A percentile compares a stretch with the other conserved stretches of the same genome.
These are phyloP conservation scores for Falco columbarius DNA, from an alignment of 2,797 vertebrate species.

Conservation along the genomic window DNA sequence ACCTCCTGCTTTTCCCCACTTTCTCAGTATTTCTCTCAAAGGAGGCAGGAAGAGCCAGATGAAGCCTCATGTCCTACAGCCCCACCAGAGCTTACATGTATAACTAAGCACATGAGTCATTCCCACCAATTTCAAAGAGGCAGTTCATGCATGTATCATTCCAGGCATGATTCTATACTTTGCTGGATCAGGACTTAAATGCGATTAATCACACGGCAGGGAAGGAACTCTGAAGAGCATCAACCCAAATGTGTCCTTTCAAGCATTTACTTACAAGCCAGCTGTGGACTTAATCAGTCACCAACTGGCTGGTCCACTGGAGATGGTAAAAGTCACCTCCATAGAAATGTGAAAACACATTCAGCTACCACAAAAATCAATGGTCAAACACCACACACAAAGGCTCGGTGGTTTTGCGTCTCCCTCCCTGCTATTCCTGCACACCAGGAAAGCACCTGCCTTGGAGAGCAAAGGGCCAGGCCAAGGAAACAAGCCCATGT, in stretches of 20 bases:
- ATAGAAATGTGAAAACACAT: background rate
- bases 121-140: background rate
- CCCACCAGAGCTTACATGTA: background rate
- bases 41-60: background rate
- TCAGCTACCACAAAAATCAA: background rate
- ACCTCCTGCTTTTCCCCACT: background rate
- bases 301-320: conserved; percentile 61
- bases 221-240: conserved; percentile 63
- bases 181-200: conserved; percentile 63
- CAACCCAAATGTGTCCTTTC: conserved; percentile 69
- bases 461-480: background rate
- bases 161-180: conserved; percentile 45
- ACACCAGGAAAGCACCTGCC: background rate
- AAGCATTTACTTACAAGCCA: conserved; percentile 67
- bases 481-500: background rate
- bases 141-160: background rate
- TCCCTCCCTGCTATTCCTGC: background rate
- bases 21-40: background rate
- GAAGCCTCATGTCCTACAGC: background rate
- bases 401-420: background rate
- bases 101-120: background rate
- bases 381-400: background rate
- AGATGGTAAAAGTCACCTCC: conserved; percentile 68
- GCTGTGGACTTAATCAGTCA: conserved; percentile 71
- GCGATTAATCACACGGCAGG: conserved; percentile 67